Percentiles rank a stretch among this genome's conserved stretches.
phyloP scores from a whole-genome alignment of 2,113 vertebrate genomes.

The Ptilorrhoa leucosticta region DNA sequence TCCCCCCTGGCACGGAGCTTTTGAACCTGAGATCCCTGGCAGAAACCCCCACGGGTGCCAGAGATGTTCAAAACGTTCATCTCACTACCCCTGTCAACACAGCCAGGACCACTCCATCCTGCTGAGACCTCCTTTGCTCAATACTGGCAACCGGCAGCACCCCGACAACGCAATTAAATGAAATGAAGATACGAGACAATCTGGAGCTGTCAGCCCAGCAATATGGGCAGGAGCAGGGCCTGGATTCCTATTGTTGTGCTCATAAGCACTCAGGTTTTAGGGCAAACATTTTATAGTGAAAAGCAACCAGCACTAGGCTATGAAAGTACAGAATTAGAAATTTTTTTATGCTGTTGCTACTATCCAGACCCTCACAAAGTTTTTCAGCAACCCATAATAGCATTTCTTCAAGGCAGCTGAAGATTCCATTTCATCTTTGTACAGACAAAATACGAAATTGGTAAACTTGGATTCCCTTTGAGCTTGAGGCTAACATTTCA shows the following conservation, averaged over 20 bases:
- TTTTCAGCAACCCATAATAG: neutral
- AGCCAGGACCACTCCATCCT: neutral
- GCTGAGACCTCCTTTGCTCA: neutral
- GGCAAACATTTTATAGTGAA: neutral
- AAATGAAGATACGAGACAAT: neutral
- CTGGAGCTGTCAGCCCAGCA: neutral
- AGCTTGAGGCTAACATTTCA: neutral
- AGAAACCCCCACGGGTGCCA: neutral
- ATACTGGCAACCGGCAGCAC: neutral
- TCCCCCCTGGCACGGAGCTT: rapidly evolving
- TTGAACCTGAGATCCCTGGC: rapidly evolving
- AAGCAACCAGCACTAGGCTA: neutral
- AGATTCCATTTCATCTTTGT: neutral
- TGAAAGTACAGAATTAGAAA: neutral
- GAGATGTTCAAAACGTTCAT: neutral
- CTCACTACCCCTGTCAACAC: neutral
- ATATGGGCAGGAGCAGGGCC: neutral
- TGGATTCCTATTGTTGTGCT: neutral
- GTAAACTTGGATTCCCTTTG: neutral
- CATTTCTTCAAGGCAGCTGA: neutral
- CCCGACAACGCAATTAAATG: neutral
- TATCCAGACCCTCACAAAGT: neutral
- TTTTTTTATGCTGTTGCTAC: neutral
- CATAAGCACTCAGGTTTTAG: neutral
- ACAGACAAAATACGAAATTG: neutral